A percentile compares a stretch with the other conserved stretches of the same genome.
Conservation (phyloP, 35 echinoderm and acorn worm species). For the Amphiura filiformis region DNA sequence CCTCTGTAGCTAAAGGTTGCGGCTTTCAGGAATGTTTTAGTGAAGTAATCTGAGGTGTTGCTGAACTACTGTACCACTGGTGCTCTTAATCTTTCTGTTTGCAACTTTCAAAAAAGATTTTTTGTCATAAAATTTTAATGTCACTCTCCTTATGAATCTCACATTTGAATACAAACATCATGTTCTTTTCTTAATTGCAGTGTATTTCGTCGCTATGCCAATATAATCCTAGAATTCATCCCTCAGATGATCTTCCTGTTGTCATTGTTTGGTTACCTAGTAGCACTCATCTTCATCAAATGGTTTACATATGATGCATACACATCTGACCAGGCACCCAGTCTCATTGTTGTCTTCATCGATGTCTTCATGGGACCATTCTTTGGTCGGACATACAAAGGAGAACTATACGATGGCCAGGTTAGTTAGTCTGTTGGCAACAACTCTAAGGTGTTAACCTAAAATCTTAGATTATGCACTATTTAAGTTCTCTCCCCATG, state of each 20-base stretch:
- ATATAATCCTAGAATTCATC: slow-evolving; percentile 66
- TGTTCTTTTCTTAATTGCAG: slow-evolving; percentile 34
- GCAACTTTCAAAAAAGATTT: background rate
- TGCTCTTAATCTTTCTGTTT: background rate
- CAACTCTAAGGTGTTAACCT: background rate
- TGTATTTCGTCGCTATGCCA: slow-evolving; percentile 16
- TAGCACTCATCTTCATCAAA: slow-evolving; percentile 87
- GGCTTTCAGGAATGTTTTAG: too few species aligned
- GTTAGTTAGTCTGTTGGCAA: slow-evolving; percentile 9
- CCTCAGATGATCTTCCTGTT: slow-evolving; percentile 88
- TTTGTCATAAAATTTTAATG: background rate
- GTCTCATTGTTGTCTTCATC: slow-evolving; percentile 83
- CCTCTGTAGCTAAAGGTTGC: too few species aligned
- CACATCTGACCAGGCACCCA: slow-evolving; percentile 58
- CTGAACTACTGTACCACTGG: too few species aligned
- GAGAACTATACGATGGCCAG: slow-evolving; percentile 19
- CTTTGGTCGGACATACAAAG: background rate
- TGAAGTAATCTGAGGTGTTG: too few species aligned
- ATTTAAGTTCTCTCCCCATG: background rate
- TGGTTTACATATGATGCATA: slow-evolving; percentile 61
- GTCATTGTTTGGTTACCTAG: slow-evolving; percentile 84
- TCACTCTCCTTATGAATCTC: background rate
- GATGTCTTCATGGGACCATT: slow-evolving; percentile 71
- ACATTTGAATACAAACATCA: background rate
- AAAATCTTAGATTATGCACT: background rate